Base-by-base conservation (phyloP, 2,888 invertebrate genomes). In the Phalangium opilio region DNA sequence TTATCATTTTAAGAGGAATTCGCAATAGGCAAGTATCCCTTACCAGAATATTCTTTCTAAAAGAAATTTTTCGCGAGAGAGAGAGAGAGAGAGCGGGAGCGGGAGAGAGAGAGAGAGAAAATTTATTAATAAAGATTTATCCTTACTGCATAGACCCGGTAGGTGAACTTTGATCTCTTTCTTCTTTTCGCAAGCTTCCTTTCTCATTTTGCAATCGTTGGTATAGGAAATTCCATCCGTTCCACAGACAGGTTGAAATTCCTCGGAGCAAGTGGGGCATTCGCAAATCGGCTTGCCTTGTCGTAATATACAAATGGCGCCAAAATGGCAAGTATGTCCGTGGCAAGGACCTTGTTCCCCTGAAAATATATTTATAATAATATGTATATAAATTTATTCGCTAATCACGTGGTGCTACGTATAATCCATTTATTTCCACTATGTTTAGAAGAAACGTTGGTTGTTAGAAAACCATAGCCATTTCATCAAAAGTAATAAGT, bases 121-220 rank as follows among this genome's bases (percentile, higher is more conserved):
- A n/a, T n/a, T n/a, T n/a, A 27, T 27, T 27, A 27, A 27, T 27
- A 27, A 27, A 27, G 27, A 27, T 27, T 12, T 17, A 17, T 38
- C 78, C 83, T 80, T 70, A 83, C 87, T 83, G 72, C 87, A 89
- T 51, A 81, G 78, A 57, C 86, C 86, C 58, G 77, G 74, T 68
- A 86, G 84, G 27, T 81, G 74, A 47, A 85, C 78, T 54, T 73
- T 74, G 56, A 87, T 81, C 62, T 79, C 76, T 21, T 78, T 73
- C 44, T 78, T 73, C 59, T 78, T 77, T 53, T 79, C 75, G 66
- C 85, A 85, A 14, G 82, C 79, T 64, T 83, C 81, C 47, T 79
- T 71, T 62, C 79, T 76, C 58, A 85, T 75, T 66, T 81, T 81
- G 69, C 85, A 85, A 59, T 81, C 77, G 71, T 84, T 85, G 55